A percentile compares a stretch with the other conserved stretches of the same genome.
phyloP scores from a whole-genome alignment of 2,113 vertebrate genomes.

The Dicerorhinus sumatrensis region DNA sequence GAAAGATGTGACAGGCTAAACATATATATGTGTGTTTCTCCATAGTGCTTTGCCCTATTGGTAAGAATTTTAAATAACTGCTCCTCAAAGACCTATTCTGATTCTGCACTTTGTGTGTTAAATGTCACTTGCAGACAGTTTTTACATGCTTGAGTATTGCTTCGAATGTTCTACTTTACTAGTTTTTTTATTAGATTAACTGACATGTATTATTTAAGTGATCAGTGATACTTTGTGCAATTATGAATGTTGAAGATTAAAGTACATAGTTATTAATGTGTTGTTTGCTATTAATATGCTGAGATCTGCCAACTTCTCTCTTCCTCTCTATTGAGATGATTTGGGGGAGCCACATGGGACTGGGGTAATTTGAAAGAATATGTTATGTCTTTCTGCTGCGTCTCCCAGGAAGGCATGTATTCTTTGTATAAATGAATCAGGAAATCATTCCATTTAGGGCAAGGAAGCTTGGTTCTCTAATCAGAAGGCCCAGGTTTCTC shows the following conservation, averaged over 20 bases:
- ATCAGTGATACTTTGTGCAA: constrained; percentile 67
- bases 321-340: constrained; percentile 36
- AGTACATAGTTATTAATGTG: constrained; percentile 66
- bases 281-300: constrained; percentile 63
- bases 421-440: constrained; percentile 23
- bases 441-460: background rate
- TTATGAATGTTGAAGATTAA: constrained; percentile 77
- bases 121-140: background rate
- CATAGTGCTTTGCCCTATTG: background rate
- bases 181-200: constrained; percentile 58
- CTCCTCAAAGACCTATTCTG: background rate
- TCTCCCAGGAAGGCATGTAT: background rate
- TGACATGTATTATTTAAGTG: constrained; percentile 78
- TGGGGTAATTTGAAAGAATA: background rate
- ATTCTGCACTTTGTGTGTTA: background rate
- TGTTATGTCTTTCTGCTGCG: background rate
- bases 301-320: constrained; percentile 39
- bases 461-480: background rate
- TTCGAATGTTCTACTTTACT: background rate
- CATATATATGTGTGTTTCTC: background rate
- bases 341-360: constrained; percentile 35
- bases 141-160: background rate
- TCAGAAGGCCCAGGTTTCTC: background rate
- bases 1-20: background rate
- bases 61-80: background rate